Base-by-base conservation (phyloP, 2,888 invertebrate species). In the Troides oblongomaculatus region DNA sequence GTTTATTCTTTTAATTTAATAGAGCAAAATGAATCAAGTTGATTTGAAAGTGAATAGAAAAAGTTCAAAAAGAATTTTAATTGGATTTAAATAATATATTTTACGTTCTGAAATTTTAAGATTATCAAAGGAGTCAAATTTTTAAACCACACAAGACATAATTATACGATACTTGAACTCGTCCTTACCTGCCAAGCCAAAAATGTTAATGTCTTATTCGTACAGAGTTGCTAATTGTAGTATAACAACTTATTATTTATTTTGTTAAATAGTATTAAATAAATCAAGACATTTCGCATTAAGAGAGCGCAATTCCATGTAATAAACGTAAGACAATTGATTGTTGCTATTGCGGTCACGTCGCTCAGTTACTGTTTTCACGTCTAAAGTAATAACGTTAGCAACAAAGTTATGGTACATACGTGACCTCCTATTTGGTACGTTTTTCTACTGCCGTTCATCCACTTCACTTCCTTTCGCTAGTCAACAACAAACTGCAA, bases 281-380 rank as follows among this genome's bases (percentile, higher is more conserved):
- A 79, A 85, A 88, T 87, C 86, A 83, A 79, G 81, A 83, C 39
- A 10, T 78, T 78, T 75, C 72, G 72, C 67, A 72, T 76, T 78
- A 78, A 80, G 79, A 76, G 73, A 77, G 74, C 75, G 79, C 71
- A 71, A 74, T 81, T 79, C 82, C 74, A 72, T 80, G 83, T 84
- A 87, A 89, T 90, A 90, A 90, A 87, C 82, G 86, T 83, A 80
- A 84, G 82, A 79, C 86, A 88, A 92, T 91, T 92, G 91, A 92
- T 90, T 90, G 86, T 92, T 92, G 84, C 83, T 84, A 92, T 89
- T 90, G 88, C 85, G 89, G 88, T 90, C 92, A 92, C 92, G 92
- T 91, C 82, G 86, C 85, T 84, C 88, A 87, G 90, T 92, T 89
- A 90, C 90, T 90, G 88, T 92, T 91, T 92, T 90, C 90, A 89